Evolutionary conservation across 2,888 invertebrate genomes (phyloP), one percentile per base, ranked within the genome.

Genomic region (Synanthedon myopaeformis): DNA sequence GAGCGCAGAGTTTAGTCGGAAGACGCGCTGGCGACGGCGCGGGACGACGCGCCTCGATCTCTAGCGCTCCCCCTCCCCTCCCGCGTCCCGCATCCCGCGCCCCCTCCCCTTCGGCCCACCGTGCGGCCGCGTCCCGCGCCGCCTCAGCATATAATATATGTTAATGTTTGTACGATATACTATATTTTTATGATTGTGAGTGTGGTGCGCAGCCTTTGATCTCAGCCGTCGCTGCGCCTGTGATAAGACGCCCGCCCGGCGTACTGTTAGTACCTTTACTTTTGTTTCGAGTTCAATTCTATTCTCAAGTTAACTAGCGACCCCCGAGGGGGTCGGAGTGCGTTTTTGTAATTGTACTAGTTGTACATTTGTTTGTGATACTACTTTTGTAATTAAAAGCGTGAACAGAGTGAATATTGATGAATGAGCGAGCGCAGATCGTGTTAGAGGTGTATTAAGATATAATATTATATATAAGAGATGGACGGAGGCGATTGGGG

Each of bases 311-410:
- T 82, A 80, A 69, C 81, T 82, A 81, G 69, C 75, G 83, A 70
- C 69, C 82, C 74, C 79, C 67, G 66, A 61, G 67, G 76, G 63
- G 74, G 61, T 71, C 73, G 62, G 69, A 81, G 79, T 78, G 81
- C 78, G 79, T 79, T 80, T 80, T 84, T 76, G 79, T 84, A 82
- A 81, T 79, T 82, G 82, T 83, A 85, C 86, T 84, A 83, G 85
- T 82, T 85, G 87, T 88, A 88, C 87, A 85, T 87, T 88, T 86
- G 82, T 88, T 88, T 88, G 88, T 88, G 88, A 88, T 88, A 88
- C 87, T 88, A 88, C 88, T 83, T 85, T 85, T 87, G 85, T 87
- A 86, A 87, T 86, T 83, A 83, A 83, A 85, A 76, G 77, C 79
- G 76, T 76, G 82, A 79, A 73, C 79, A 79, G 69, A 74, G 73